Percentiles rank a stretch among this genome's conserved stretches.
Evolutionary conservation across 2,113 vertebrate species (phyloP).

Genomic region (Tragelaphus buxtoni): DNA sequence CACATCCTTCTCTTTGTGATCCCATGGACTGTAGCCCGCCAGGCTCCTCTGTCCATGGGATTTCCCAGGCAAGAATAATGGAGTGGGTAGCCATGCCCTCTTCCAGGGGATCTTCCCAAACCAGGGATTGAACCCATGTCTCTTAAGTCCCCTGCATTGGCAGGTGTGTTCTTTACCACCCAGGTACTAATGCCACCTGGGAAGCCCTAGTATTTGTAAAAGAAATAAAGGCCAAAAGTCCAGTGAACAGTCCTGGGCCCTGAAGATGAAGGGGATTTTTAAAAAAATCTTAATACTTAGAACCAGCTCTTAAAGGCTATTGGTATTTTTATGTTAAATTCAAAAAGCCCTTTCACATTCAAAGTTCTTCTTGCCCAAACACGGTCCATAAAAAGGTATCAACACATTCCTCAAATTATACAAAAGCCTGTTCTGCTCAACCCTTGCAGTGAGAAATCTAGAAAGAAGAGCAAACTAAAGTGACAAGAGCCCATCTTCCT

Average conservation of each 20-base stretch:
- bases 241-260: background rate
- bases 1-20: background rate
- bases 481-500: background rate
- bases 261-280: background rate
- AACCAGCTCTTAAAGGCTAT: background rate
- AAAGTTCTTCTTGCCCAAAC: background rate
- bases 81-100: background rate
- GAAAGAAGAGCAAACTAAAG: background rate
- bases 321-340: background rate
- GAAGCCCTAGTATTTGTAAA: background rate
- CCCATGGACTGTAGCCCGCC: background rate
- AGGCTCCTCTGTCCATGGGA: background rate
- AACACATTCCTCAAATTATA: background rate
- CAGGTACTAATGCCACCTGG: background rate
- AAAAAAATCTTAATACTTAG: background rate
- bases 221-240: background rate
- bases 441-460: background rate
- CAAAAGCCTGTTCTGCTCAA: background rate
- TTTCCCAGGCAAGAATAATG: background rate
- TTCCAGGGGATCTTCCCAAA: background rate
- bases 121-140: background rate
- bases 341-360: background rate
- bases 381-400: background rate
- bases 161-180: background rate
- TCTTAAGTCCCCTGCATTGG: background rate